Conservation (phyloP, 1,140 invertebrate species). For the Pogonomyrmex barbatus region DNA sequence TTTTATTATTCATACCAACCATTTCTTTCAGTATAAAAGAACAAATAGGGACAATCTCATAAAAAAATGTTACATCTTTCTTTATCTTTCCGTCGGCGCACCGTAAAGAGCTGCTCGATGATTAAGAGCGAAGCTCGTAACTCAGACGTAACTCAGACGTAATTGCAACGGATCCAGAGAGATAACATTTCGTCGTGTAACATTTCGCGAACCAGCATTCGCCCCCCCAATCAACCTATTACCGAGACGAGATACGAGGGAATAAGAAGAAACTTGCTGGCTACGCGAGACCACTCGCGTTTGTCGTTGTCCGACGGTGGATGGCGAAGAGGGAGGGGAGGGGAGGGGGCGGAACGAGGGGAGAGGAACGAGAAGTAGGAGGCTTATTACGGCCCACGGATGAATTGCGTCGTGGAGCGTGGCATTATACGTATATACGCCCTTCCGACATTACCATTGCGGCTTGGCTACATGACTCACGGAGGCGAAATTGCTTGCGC, state of each 20-base stretch:
- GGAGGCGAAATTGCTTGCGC: constrained; percentile 69
- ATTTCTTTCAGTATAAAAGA: not conserved
- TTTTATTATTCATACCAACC: too few relatives aligned
- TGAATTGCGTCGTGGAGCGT: constrained; percentile 41
- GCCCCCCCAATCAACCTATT: not conserved
- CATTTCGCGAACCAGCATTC: not conserved
- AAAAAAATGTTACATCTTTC: not conserved
- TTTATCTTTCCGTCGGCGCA: not conserved
- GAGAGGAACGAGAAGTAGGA: not conserved
- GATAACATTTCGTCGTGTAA: not conserved
- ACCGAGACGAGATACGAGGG: not conserved
- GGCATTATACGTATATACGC: constrained; percentile 38
- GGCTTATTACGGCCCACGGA: constrained; percentile 19
- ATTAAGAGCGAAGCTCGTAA: not conserved
- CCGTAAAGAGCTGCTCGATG: not conserved
- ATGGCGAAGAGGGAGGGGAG: too few relatives aligned
- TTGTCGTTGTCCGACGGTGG: not conserved
- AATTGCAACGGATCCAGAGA: not conserved
- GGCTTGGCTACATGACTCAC: constrained; percentile 60
- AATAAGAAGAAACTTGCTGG: not conserved
- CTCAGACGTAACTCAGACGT: not conserved
- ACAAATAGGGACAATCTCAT: not conserved
- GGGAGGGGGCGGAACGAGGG: not conserved
- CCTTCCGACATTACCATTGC: constrained; percentile 49
- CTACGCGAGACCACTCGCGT: not conserved